Percentiles rank a stretch among this genome's conserved stretches.
phyloP scores from a whole-genome alignment of 1,140 invertebrate species.

The Drusus annulatus region DNA sequence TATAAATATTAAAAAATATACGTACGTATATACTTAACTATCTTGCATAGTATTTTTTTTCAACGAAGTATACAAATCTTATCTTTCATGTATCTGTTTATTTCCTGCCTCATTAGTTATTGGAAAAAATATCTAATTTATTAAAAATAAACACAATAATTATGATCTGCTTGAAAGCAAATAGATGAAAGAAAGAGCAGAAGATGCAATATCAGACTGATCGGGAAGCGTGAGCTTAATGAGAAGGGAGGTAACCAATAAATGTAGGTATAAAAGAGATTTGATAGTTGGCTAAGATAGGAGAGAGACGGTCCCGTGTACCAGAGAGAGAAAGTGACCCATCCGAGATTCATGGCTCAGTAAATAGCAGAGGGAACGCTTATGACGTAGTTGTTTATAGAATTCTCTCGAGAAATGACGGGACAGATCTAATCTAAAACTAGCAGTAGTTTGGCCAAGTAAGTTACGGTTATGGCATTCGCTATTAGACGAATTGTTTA shows the following conservation, averaged over 20 bases:
- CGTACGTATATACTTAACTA: too few species aligned
- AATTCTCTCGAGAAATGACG: conserved; percentile 40
- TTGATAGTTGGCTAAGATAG: conserved; percentile 16
- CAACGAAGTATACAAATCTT: too few species aligned
- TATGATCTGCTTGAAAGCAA: neutral
- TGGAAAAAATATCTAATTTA: too few species aligned
- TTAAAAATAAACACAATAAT: too few species aligned
- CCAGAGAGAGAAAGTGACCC: conserved; percentile 13
- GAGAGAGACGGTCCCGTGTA: neutral
- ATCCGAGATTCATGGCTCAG: conserved; percentile 20
- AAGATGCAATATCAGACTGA: conserved; percentile 15
- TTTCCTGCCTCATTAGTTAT: too few species aligned
- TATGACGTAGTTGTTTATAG: conserved; percentile 40
- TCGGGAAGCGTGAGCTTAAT: conserved; percentile 5
- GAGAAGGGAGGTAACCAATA: conserved; percentile 10
- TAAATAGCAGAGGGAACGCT: conserved; percentile 37
- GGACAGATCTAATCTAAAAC: conserved; percentile 39
- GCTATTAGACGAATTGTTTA: conserved; percentile 6
- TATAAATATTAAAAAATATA: too few species aligned
- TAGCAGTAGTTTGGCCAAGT: conserved; percentile 24
- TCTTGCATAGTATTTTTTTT: too few species aligned
- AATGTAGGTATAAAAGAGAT: conserved; percentile 12
- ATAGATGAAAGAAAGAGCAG: neutral
- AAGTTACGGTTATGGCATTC: conserved; percentile 10
- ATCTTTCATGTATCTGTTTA: too few species aligned